phyloP scores from a whole-genome alignment of 2,888 invertebrate genomes.

The Xanthia icteritia region DNA sequence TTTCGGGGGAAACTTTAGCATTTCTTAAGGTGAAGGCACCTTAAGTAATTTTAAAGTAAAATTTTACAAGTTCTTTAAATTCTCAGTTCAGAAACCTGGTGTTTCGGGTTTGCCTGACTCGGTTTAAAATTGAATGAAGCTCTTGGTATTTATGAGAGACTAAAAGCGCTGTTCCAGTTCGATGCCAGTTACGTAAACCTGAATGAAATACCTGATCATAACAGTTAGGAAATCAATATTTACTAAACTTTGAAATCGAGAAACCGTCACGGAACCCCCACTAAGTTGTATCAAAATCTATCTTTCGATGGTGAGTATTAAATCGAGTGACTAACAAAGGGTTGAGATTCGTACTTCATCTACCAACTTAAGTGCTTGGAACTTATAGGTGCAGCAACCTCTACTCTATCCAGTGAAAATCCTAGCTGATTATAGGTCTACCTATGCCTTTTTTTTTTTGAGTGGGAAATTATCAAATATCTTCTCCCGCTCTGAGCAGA shows the following conservation, averaged over 20 bases:
- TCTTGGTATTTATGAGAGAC: neutral
- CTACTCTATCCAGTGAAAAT: neutral
- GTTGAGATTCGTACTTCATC: neutral
- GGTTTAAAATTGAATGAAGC: neutral
- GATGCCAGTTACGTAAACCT: neutral
- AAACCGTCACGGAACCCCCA: neutral
- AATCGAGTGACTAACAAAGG: neutral
- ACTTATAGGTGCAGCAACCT: too few species aligned
- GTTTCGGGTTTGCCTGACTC: neutral
- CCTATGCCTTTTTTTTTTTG: too few species aligned
- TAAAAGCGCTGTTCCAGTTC: neutral
- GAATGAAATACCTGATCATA: neutral
- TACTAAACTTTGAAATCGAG: neutral
- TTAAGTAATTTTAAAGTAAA: neutral
- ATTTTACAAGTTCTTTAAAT: neutral
- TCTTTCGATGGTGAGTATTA: neutral
- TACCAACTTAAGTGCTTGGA: too few species aligned
- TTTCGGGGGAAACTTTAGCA: neutral
- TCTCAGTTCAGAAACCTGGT: neutral
- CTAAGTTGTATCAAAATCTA: neutral
- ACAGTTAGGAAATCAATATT: neutral
- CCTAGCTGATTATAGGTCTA: neutral
- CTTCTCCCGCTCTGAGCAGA: too few species aligned
- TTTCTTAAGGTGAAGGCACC: neutral
- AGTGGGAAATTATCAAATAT: too few species aligned